phyloP scores from a whole-genome alignment of 92 coral and sea anemone genomes.

The Metridium senile region DNA sequence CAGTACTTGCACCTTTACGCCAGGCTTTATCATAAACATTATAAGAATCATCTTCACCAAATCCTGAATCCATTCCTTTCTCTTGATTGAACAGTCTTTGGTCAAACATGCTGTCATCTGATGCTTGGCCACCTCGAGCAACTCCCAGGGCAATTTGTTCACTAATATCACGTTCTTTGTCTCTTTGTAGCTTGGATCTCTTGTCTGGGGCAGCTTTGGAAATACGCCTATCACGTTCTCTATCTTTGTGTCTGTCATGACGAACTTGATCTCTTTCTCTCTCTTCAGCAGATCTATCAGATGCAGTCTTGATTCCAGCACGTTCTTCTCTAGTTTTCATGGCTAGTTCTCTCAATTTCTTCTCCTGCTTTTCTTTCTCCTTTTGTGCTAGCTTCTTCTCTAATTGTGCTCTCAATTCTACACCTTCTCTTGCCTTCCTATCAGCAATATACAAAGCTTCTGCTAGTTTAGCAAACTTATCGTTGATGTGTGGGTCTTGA shows the following conservation, averaged over 20 bases:
- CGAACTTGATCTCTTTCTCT: conserved; percentile 89
- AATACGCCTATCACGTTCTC: conserved; percentile 91
- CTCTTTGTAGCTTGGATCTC: conserved; percentile 94
- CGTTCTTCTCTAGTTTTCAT: conserved; percentile 89
- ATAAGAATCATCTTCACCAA: conserved; percentile 91
- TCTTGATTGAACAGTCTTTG: conserved; percentile 95
- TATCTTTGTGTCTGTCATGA: conserved; percentile 96
- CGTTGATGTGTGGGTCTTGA: conserved; percentile 97
- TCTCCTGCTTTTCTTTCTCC: conserved; percentile 93
- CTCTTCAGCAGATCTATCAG: conserved; percentile 82
- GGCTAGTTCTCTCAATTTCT: conserved; percentile 84
- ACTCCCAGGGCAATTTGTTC: conserved; percentile 97
- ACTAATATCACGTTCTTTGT: conserved; percentile 98
- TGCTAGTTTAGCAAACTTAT: conserved; percentile 97
- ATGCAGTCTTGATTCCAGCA: conserved; percentile 84
- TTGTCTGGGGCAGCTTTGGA: conserved; percentile 98
- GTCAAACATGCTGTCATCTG: conserved; percentile 97
- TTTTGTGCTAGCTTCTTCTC: conserved; percentile 92
- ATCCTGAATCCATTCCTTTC: conserved; percentile 97
- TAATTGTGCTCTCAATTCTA: conserved; percentile 88
- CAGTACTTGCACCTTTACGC: conserved; percentile 93
- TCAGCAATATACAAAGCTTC: conserved; percentile 98
- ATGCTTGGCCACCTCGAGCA: conserved; percentile 79
- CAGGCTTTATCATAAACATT: conserved; percentile 97
- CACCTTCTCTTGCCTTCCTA: conserved; percentile 99